A percentile compares a stretch with the other conserved stretches of the same genome.
These are phyloP conservation scores for Baronia brevicornis DNA, from an alignment of 2,888 invertebrate species.

Conservation along the genomic window DNA sequence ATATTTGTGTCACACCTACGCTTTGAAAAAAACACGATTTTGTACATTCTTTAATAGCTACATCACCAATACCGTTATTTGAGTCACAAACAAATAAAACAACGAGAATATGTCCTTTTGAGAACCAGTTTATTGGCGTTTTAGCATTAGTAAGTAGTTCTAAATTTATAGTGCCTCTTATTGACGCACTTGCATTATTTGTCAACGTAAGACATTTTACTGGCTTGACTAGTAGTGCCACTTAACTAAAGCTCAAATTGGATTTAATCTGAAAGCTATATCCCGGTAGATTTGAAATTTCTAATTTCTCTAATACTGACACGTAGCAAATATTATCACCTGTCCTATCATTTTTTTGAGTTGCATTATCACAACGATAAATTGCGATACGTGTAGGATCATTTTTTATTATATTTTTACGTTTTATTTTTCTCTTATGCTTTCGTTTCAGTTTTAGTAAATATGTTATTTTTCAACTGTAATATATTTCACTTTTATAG, in stretches of 20 bases:
- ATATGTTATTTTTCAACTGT: too few species aligned
- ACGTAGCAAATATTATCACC: slow-evolving; percentile 21
- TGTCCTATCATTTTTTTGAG: too few species aligned
- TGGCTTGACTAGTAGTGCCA: slow-evolving; percentile 43
- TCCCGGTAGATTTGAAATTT: slow-evolving; percentile 42
- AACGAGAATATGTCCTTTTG: slow-evolving; percentile 40
- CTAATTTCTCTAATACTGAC: slow-evolving; percentile 36
- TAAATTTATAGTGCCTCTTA: slow-evolving; percentile 29
- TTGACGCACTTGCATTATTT: slow-evolving; percentile 62
- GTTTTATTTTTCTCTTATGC: too few species aligned
- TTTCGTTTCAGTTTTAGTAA: too few species aligned
- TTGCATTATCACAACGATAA: too few species aligned
- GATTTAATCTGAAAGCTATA: slow-evolving; percentile 49
- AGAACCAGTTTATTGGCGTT: slow-evolving; percentile 30
- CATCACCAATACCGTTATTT: slow-evolving; percentile 52
- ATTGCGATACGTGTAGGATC: too few species aligned
- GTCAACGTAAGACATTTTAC: slow-evolving; percentile 35
- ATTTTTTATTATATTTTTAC: too few species aligned
- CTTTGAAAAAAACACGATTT: slow-evolving; percentile 29
- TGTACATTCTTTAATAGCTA: slow-evolving; percentile 43
- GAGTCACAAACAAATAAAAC: slow-evolving; percentile 27
- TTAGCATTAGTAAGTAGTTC: slow-evolving; percentile 35
- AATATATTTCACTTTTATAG: too few species aligned
- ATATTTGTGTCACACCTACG: slow-evolving; percentile 42
- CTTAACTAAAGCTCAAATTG: slow-evolving; percentile 51